Base-by-base conservation (phyloP, 1,140 invertebrate species). In the Drosophila kohkoa region DNA sequence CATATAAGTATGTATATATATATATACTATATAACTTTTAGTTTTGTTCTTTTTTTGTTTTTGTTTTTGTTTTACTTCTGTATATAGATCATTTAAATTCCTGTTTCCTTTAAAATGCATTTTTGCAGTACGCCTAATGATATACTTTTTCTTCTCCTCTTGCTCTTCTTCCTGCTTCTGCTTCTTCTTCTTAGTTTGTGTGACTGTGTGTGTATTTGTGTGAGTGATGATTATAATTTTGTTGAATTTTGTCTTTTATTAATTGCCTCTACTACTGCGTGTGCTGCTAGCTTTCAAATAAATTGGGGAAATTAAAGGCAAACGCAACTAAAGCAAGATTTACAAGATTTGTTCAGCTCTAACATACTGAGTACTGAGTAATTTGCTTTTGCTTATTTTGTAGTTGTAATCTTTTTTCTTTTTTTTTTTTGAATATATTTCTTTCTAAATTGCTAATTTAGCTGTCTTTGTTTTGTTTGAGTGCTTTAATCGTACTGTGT, bases 21-120 rank as follows among this genome's bases (percentile, higher is more conserved):
- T 60, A 70, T 75, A 65, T 60, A 41, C 66, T 67, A 57, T 57
- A 46, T 48, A 13, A 49, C 51, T 20, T 54, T 13, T 38, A 3
- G 0, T 38, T 55, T 55, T 25, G 20, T 25, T 25, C 3, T 25
- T 25, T 25, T 25, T 25, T 25, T 25, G 3, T 25, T 25, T 25
- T 20, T 20, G 20, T 25, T 25, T 20, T 25, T 25, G 20, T 25
- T 43, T 54, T 64, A 55, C 32, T 41, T 70, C 13, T 68, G 74
- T 87, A 77, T 87, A 82, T 87, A 87, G 87, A 87, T 87, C 71
- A 75, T 82, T 87, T 87, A 87, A 87, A 87, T 87, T 87, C 83
- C 83, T 87, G 83, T 87, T 87, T 87, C 83, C 80, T 75, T 87
- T 87, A 88, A 87, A 87, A 87, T 87, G 83, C 83, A 87, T 82